Conservation (phyloP, 2,113 vertebrate species). For the Romanogobio albipinnatus region DNA sequence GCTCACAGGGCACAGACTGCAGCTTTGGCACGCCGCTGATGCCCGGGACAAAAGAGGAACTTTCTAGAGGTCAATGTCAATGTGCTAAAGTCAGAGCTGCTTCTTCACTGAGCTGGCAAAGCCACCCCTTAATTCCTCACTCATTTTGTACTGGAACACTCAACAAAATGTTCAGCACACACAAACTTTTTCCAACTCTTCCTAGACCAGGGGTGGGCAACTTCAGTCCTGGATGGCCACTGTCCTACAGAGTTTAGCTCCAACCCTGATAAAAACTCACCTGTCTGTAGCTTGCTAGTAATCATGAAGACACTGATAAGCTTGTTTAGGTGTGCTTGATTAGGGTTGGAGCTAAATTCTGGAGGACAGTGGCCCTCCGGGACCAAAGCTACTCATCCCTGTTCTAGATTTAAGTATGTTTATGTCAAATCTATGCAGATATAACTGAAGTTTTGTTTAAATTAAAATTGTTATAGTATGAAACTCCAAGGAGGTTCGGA, state of each 20-base stretch:
- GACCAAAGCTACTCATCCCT: too few species aligned
- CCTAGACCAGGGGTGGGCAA: too few species aligned
- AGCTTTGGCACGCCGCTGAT: slow-evolving; percentile 70
- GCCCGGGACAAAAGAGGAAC: slow-evolving; percentile 71
- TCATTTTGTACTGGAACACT: slow-evolving; percentile 13
- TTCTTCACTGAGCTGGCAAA: slow-evolving; percentile 42
- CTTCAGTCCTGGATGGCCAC: too few species aligned
- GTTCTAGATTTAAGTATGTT: background rate
- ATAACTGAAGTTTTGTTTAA: background rate
- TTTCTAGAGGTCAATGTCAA: slow-evolving; percentile 74
- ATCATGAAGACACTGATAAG: too few species aligned
- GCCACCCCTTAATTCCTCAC: background rate
- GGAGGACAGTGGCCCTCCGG: too few species aligned
- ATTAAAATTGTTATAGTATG: background rate
- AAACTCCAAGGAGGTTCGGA: background rate
- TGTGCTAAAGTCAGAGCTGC: slow-evolving; percentile 62
- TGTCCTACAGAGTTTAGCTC: too few species aligned
- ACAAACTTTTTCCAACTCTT: background rate
- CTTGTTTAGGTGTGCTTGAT: too few species aligned
- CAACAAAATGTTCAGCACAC: slow-evolving; percentile 14
- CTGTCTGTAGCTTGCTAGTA: too few species aligned
- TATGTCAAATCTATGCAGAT: background rate
- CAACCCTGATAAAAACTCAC: too few species aligned
- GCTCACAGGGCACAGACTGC: slow-evolving; percentile 68
- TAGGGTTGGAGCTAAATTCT: too few species aligned